phyloP scores from a whole-genome alignment of 2,797 vertebrate genomes.

The Momotus momota region DNA sequence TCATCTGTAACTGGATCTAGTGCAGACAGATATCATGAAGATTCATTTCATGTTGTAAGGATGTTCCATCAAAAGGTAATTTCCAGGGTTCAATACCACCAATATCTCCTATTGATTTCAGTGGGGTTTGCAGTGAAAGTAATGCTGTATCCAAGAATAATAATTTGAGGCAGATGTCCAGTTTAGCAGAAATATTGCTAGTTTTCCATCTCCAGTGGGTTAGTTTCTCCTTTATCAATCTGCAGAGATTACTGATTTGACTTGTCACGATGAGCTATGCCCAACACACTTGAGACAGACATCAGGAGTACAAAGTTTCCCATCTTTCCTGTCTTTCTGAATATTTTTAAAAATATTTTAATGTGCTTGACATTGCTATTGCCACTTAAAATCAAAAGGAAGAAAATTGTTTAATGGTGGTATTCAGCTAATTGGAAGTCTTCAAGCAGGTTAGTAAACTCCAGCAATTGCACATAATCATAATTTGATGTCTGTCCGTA shows the following conservation, averaged over 20 bases:
- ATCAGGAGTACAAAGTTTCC: conserved; percentile 38
- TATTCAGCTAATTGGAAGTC: conserved; percentile 74
- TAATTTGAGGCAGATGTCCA: not conserved
- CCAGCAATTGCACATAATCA: conserved; percentile 33
- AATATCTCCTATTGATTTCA: conserved; percentile 35
- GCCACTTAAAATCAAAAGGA: not conserved
- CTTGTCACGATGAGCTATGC: not conserved
- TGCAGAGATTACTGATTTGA: not conserved
- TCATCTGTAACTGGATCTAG: conserved; percentile 1
- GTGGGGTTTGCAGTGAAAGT: not conserved
- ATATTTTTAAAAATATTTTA: conserved; percentile 3
- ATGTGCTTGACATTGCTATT: not conserved
- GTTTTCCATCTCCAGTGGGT: not conserved
- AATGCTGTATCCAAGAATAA: not conserved
- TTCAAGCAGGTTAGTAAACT: conserved; percentile 65
- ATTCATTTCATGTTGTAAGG: conserved; percentile 22
- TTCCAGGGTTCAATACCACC: not conserved
- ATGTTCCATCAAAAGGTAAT: conserved; percentile 9
- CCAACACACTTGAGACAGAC: not conserved
- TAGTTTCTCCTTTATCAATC: not conserved
- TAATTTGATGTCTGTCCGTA: not conserved
- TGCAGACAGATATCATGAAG: not conserved
- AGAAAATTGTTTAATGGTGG: conserved; percentile 41
- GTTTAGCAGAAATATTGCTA: conserved; percentile 16
- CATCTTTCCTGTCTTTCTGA: not conserved